phyloP scores from a whole-genome alignment of 2,113 vertebrate genomes.

The Anhinga rufa region DNA sequence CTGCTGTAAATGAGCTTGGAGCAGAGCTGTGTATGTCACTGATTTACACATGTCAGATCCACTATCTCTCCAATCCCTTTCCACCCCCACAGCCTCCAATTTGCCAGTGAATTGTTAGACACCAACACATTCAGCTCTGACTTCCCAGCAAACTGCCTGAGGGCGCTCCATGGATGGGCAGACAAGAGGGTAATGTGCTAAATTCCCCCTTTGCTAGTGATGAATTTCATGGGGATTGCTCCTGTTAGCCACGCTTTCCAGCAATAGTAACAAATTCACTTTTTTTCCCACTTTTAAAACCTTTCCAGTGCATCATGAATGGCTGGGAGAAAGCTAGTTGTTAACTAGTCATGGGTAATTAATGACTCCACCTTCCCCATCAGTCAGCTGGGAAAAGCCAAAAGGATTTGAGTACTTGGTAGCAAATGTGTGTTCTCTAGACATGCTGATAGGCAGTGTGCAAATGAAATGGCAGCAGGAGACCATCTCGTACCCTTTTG shows the following conservation, averaged over 20 bases:
- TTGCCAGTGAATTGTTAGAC: slow-evolving; percentile 30
- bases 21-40: background rate
- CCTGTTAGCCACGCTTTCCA: background rate
- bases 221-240: slow-evolving; percentile 25
- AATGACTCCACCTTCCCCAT: slow-evolving; percentile 52
- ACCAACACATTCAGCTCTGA: background rate
- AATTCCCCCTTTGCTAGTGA: background rate
- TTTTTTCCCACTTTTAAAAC: background rate
- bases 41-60: background rate
- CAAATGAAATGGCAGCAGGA: slow-evolving; percentile 35
- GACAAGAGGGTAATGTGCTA: background rate
- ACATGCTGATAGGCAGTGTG: background rate
- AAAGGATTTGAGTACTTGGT: slow-evolving; percentile 29
- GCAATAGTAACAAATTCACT: background rate
- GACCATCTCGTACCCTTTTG: background rate
- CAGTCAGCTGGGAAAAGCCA: slow-evolving; percentile 37
- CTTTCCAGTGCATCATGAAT: background rate
- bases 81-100: background rate
- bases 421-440: slow-evolving; percentile 38
- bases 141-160: background rate
- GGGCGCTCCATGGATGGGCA: background rate
- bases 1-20: background rate
- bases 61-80: background rate
- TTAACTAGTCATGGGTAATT: slow-evolving; percentile 51
- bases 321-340: slow-evolving; percentile 21